Evolutionary conservation across 2,797 vertebrate species (phyloP).

Genomic region (Acanthurus lineatus): DNA sequence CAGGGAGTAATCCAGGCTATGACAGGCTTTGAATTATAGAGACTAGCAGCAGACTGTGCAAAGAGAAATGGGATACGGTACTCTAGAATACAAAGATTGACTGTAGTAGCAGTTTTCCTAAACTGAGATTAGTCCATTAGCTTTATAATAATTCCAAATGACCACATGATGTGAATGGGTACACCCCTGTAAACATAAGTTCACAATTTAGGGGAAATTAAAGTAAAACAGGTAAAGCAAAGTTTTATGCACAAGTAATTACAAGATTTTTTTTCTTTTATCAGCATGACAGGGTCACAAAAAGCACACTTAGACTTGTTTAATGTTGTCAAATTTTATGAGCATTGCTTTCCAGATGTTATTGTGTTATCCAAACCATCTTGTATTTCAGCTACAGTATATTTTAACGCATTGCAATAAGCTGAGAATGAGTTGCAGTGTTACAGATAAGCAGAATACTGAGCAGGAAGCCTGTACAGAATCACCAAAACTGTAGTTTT

Average conservation of each 20-base stretch:
- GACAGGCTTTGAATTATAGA: constrained; percentile 73
- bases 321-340: neutral
- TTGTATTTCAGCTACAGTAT: neutral
- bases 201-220: neutral
- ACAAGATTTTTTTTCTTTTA: neutral
- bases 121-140: constrained; percentile 26
- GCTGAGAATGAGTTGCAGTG: constrained; percentile 12
- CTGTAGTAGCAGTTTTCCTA: constrained; percentile 38
- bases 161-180: constrained; percentile 7
- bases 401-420: neutral
- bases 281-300: neutral
- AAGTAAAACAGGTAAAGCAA: constrained; percentile 15
- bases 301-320: neutral
- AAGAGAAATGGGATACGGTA: constrained; percentile 55
- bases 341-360: neutral
- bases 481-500: constrained; percentile 44
- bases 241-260: neutral
- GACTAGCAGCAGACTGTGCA: constrained; percentile 56
- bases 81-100: constrained; percentile 47
- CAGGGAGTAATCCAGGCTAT: constrained; percentile 58
- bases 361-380: neutral
- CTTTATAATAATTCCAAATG: constrained; percentile 24
- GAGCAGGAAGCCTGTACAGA: constrained; percentile 5
- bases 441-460: constrained; percentile 1
- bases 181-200: neutral